These are phyloP conservation scores for Catocala sponsa DNA, from an alignment of 2,888 invertebrate species.

Conservation along the genomic window DNA sequence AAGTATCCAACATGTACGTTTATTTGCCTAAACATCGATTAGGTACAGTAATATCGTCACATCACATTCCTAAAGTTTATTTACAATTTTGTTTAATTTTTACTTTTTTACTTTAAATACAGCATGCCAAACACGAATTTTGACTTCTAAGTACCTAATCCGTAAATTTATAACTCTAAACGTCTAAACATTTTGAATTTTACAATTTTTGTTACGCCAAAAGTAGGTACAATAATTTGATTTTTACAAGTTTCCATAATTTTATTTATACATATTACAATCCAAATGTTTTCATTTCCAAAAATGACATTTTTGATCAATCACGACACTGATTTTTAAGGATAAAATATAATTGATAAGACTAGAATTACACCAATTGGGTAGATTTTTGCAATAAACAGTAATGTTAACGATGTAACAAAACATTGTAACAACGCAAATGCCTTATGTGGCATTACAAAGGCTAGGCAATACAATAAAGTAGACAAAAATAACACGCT, in stretches of 20 bases:
- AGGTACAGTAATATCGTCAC: conserved; percentile 80
- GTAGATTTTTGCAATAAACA: conserved; percentile 49
- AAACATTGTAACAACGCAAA: conserved; percentile 73
- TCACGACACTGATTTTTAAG: conserved; percentile 49
- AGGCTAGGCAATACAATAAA: conserved; percentile 74
- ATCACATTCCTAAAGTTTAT: conserved; percentile 82
- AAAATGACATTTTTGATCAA: conserved; percentile 52
- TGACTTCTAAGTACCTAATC: conserved; percentile 75
- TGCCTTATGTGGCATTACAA: conserved; percentile 79
- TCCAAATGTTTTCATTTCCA: conserved; percentile 48
- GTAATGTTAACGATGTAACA: conserved; percentile 46
- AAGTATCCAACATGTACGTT: conserved; percentile 59
- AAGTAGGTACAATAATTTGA: conserved; percentile 75
- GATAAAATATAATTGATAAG: conserved; percentile 69
- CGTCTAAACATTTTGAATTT: conserved; percentile 77
- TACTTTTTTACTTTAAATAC: conserved; percentile 68
- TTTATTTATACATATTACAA: conserved; percentile 56
- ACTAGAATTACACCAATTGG: conserved; percentile 84
- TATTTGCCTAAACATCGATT: conserved; percentile 76
- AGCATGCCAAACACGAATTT: conserved; percentile 84
- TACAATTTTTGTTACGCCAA: conserved; percentile 78
- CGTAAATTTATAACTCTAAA: conserved; percentile 67
- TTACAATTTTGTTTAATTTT: conserved; percentile 68
- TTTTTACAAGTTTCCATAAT: conserved; percentile 62
- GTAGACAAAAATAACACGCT: conserved; percentile 75